A percentile compares a stretch with the other conserved stretches of the same genome.
phyloP scores from a whole-genome alignment of 2,888 invertebrate genomes.

The Nysson spinosus region DNA sequence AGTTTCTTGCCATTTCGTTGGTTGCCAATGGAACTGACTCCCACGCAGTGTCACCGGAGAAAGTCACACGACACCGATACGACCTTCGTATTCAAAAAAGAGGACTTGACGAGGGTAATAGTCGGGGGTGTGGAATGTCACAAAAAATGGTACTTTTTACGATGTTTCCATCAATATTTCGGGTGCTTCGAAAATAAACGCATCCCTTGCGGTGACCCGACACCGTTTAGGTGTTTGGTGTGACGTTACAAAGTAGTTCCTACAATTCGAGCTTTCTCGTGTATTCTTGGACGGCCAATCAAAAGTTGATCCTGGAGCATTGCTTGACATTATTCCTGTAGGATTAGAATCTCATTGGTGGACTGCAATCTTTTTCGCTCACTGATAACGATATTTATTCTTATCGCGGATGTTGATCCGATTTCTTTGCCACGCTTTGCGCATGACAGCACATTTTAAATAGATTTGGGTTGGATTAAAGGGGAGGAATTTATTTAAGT shows the following conservation, averaged over 20 bases:
- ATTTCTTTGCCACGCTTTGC: too few relatives aligned
- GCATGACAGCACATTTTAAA: too few relatives aligned
- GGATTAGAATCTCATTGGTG: too few relatives aligned
- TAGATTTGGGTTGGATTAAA: too few relatives aligned
- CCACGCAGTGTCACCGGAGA: slow-evolving; percentile 8
- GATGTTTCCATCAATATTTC: slow-evolving; percentile 42
- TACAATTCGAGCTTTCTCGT: slow-evolving; percentile 18
- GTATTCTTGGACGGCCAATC: too few relatives aligned
- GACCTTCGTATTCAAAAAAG: slow-evolving; percentile 8
- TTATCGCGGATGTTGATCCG: too few relatives aligned
- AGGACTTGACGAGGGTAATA: not conserved
- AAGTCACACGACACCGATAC: slow-evolving; percentile 31
- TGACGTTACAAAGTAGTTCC: slow-evolving; percentile 10
- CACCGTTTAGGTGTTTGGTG: slow-evolving; percentile 17
- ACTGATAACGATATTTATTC: too few relatives aligned
- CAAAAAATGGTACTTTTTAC: slow-evolving; percentile 34
- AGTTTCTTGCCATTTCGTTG: slow-evolving; percentile 38
- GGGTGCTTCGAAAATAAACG: slow-evolving; percentile 39
- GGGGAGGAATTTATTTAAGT: too few relatives aligned
- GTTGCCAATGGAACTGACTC: slow-evolving; percentile 18
- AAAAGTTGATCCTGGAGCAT: too few relatives aligned
- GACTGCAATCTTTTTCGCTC: too few relatives aligned
- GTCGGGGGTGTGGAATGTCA: not conserved
- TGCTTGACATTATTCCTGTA: too few relatives aligned
- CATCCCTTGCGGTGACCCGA: slow-evolving; percentile 24